These are phyloP conservation scores for Aurelia coerulea DNA, from an alignment of 30 jellyfish, hydroid and myxozoan species.

Conservation along the genomic window DNA sequence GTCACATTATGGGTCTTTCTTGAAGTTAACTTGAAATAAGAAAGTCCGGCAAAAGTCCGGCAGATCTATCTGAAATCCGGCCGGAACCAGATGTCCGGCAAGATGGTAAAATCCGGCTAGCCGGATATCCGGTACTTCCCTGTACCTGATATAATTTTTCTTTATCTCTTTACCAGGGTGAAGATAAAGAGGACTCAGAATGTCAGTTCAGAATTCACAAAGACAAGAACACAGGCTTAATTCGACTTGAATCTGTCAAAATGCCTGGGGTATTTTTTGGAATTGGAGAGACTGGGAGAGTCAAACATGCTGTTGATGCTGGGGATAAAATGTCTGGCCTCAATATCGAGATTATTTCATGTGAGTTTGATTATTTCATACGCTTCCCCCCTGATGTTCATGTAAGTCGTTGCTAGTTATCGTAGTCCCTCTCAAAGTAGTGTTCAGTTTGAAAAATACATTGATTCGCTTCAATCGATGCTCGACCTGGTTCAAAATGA, in stretches of 20 bases:
- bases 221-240: constrained; percentile 25
- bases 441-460: constrained; percentile 5
- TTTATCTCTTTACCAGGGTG: constrained; percentile 38
- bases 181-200: constrained; percentile 34
- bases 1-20: too few species aligned
- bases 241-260: constrained; percentile 71
- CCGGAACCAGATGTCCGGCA: too few species aligned
- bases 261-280: constrained; percentile 85
- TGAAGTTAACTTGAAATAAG: too few species aligned
- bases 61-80: too few species aligned
- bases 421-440: background rate
- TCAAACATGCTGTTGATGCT: constrained; percentile 70
- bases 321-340: constrained; percentile 51
- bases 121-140: too few species aligned
- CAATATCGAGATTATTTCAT: constrained; percentile 37
- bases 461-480: constrained; percentile 13
- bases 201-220: constrained; percentile 75
- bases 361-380: constrained; percentile 33
- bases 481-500: background rate
- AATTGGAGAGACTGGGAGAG: constrained; percentile 59
- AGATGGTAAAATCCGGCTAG: too few species aligned
- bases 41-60: too few species aligned
- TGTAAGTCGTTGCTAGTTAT: background rate
- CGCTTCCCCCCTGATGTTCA: too few species aligned
- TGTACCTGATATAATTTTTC: too few species aligned